A percentile compares a stretch with the other conserved stretches of the same genome.
Evolutionary conservation across 2,888 invertebrate genomes (phyloP).

Genomic region (Scotopteryx bipunctaria): DNA sequence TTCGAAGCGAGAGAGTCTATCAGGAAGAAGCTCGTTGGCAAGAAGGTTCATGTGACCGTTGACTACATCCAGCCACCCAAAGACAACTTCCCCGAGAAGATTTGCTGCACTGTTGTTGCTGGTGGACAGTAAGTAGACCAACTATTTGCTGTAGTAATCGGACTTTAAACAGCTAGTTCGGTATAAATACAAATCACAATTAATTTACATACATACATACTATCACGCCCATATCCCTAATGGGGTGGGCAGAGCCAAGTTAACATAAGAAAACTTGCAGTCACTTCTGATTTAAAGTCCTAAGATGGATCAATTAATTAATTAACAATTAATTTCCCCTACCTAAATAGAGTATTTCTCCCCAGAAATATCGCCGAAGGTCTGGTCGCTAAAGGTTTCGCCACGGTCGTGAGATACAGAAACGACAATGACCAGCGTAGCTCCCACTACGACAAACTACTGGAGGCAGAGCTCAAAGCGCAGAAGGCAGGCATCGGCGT

Average conservation of each 20-base stretch:
- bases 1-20: slow-evolving; percentile 99
- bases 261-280: too few species aligned
- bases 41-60: slow-evolving; percentile 94
- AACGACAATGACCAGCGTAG: slow-evolving; percentile 98
- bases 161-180: too few species aligned
- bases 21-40: slow-evolving; percentile 97
- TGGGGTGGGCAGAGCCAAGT: too few species aligned
- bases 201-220: too few species aligned
- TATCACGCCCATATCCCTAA: too few species aligned
- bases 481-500: slow-evolving; percentile 91
- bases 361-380: slow-evolving; percentile 96
- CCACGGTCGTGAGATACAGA: slow-evolving; percentile 95
- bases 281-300: too few species aligned
- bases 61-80: slow-evolving; percentile 98
- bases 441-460: slow-evolving; percentile 94
- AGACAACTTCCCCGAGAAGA: slow-evolving; percentile 96
- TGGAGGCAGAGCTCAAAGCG: slow-evolving; percentile 97
- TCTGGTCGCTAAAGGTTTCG: slow-evolving; percentile 95
- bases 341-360: too few species aligned
- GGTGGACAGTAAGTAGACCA: slow-evolving; percentile 77
- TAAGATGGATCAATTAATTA: too few species aligned
- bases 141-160: background rate
- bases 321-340: slow-evolving; percentile 22
- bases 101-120: slow-evolving; percentile 95
- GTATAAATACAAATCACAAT: too few species aligned